A percentile compares a stretch with the other conserved stretches of the same genome.
phyloP scores from a whole-genome alignment of 2,888 invertebrate genomes.

The Drosophila ustulata region DNA sequence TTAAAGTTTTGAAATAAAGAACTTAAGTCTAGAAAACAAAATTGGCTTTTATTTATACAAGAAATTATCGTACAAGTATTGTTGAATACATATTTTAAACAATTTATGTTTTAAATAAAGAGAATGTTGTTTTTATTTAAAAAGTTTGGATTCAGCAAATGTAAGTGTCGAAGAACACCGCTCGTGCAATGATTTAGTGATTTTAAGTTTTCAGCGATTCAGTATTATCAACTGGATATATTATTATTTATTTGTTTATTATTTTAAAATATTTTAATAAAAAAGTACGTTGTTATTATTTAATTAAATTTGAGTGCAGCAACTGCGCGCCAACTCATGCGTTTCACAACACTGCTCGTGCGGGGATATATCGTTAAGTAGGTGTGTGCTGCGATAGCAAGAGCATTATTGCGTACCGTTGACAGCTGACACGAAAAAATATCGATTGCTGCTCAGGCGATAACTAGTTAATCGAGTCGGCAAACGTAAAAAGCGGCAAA shows the following conservation, averaged over 20 bases:
- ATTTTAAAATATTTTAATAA: neutral
- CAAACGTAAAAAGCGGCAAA: conserved; percentile 14
- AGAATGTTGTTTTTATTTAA: no score
- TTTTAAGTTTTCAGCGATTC: no score
- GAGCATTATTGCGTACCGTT: no score
- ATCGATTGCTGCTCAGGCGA: neutral
- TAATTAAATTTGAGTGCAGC: neutral
- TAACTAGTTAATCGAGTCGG: neutral
- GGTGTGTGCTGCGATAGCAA: no score
- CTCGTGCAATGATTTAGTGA: no score
- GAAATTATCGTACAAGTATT: no score
- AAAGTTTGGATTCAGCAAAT: no score
- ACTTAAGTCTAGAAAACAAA: conserved; percentile 38
- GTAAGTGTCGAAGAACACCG: no score
- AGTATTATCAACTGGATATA: no score
- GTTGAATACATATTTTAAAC: no score
- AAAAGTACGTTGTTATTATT: neutral
- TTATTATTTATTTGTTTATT: no score
- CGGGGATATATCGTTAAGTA: neutral
- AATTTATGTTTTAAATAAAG: no score
- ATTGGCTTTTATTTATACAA: neutral
- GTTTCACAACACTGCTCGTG: neutral
- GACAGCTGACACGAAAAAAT: neutral
- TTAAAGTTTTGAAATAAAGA: conserved; percentile 57
- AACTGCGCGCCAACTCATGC: neutral